phyloP scores from a whole-genome alignment of 2,888 invertebrate species.

The Tortricodes alternella region DNA sequence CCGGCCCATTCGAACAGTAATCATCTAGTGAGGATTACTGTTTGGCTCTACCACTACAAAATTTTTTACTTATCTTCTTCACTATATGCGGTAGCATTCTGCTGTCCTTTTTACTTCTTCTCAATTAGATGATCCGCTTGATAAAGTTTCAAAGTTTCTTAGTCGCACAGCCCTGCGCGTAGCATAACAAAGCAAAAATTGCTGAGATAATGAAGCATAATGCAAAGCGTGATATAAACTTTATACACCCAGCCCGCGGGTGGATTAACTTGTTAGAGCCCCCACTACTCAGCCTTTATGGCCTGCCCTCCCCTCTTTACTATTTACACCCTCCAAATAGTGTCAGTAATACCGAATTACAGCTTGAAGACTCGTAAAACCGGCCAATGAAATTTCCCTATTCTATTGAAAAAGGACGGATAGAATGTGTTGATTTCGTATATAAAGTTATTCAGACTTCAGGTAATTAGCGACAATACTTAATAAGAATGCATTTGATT shows the following conservation, averaged over 20 bases:
- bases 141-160: not conserved
- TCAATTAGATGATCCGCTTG: too few relatives aligned
- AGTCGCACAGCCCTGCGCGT: conserved; percentile 53
- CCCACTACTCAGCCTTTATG: conserved; percentile 34
- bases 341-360: conserved; percentile 27
- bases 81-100: too few relatives aligned
- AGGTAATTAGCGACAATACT: not conserved
- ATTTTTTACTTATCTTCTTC: too few relatives aligned
- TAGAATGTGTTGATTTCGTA: not conserved
- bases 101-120: too few relatives aligned
- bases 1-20: too few relatives aligned
- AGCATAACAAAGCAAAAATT: conserved; percentile 75
- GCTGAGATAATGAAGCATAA: conserved; percentile 76
- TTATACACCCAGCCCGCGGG: conserved; percentile 64
- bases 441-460: not conserved
- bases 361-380: conserved; percentile 18
- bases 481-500: too few relatives aligned
- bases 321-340: conserved; percentile 33
- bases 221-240: conserved; percentile 77
- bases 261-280: conserved; percentile 75
- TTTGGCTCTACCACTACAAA: too few relatives aligned
- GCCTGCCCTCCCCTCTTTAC: conserved; percentile 23
- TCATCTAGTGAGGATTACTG: too few relatives aligned
- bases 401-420: not conserved
- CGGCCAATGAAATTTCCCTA: conserved; percentile 22